Evolutionary conservation across 2,797 vertebrate genomes (phyloP).

Genomic region (Microchirus variegatus): DNA sequence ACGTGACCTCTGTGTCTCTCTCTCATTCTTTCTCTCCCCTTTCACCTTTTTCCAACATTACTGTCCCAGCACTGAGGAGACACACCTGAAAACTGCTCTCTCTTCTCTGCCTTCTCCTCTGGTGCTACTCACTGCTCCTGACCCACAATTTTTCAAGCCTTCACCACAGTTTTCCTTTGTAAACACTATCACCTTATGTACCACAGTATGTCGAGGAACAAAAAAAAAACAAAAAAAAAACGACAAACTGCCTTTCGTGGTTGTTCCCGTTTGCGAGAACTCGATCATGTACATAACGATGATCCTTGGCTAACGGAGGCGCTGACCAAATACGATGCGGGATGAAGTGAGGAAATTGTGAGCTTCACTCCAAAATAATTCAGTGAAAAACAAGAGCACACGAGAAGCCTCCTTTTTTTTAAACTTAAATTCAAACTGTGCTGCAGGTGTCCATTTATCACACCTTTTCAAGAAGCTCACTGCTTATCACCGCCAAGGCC

Average conservation of each 20-base stretch:
- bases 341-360: conserved; percentile 26
- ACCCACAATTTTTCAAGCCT: conserved; percentile 26
- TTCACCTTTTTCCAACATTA: conserved; percentile 13
- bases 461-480: conserved; percentile 56
- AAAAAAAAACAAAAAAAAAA: conserved; percentile 4
- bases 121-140: conserved; percentile 50
- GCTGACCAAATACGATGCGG: conserved; percentile 38
- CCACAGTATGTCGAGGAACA: conserved; percentile 31
- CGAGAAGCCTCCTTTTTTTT: conserved; percentile 41
- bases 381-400: conserved; percentile 60
- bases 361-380: conserved; percentile 39
- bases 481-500: conserved; percentile 69
- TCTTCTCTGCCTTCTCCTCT: conserved; percentile 64
- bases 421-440: conserved; percentile 32
- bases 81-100: conserved; percentile 57
- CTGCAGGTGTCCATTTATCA: conserved; percentile 45
- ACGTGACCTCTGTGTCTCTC: conserved; percentile 12
- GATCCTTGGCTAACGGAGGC: conserved; percentile 31
- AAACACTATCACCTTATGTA: conserved; percentile 60
- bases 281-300: conserved; percentile 13
- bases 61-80: conserved; percentile 55
- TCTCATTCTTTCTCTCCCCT: not conserved
- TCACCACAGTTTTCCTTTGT: conserved; percentile 50
- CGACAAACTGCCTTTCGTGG: conserved; percentile 67
- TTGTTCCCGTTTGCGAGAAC: conserved; percentile 39